Evolutionary conservation across 1,140 invertebrate species (phyloP).

Genomic region (Odontomachus brunneus): DNA sequence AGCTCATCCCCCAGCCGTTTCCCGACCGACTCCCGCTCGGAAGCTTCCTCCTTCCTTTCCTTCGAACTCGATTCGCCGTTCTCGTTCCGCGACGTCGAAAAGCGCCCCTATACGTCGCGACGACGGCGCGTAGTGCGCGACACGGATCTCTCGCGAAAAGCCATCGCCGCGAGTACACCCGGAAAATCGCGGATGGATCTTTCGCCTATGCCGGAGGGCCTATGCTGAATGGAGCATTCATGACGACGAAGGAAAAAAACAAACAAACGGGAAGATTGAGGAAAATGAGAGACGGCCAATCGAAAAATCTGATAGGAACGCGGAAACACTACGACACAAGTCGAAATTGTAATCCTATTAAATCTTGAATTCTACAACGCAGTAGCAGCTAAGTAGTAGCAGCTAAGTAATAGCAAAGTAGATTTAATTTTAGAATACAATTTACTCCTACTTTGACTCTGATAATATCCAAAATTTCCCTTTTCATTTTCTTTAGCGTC

Average conservation of each 20-base stretch:
- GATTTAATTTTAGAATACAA: too few species aligned
- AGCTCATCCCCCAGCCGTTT: slow-evolving; percentile 59
- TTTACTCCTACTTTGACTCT: too few species aligned
- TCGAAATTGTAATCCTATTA: too few species aligned
- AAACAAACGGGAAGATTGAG: neutral
- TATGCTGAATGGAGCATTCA: neutral
- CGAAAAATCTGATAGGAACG: neutral
- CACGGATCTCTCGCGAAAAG: slow-evolving; percentile 19
- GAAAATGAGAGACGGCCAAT: neutral
- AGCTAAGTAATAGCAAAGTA: too few species aligned
- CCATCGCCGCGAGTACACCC: slow-evolving; percentile 43
- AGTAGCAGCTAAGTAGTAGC: too few species aligned
- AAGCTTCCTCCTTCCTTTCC: slow-evolving; percentile 40
- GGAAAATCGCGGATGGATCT: slow-evolving; percentile 33
- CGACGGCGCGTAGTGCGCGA: slow-evolving; percentile 25
- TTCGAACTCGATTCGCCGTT: slow-evolving; percentile 64
- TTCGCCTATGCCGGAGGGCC: neutral
- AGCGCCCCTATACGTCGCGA: slow-evolving; percentile 52
- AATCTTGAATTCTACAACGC: too few species aligned
- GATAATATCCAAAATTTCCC: too few species aligned
- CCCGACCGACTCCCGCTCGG: slow-evolving; percentile 39
- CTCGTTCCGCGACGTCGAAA: slow-evolving; percentile 49
- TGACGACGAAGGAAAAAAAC: neutral
- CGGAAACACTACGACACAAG: neutral
- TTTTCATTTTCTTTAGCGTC: too few species aligned